Evolutionary conservation across 2,888 invertebrate species (phyloP).

Genomic region (Epistrophella euchroma): DNA sequence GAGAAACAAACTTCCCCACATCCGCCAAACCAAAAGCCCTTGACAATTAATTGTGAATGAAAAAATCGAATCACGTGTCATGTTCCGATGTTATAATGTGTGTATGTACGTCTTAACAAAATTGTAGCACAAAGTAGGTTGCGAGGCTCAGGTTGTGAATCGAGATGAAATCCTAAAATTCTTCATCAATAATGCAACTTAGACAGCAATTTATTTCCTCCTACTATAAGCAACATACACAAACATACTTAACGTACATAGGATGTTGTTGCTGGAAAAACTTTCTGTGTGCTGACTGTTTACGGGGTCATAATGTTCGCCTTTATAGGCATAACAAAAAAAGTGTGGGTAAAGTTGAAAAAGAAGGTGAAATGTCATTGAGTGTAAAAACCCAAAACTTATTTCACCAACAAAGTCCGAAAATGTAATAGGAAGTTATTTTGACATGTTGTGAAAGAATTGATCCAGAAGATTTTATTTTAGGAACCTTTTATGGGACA

Average conservation of each 20-base stretch:
- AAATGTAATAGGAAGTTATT: background rate
- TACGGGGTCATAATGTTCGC: background rate
- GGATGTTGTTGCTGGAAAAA: background rate
- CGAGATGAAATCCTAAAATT: slow-evolving; percentile 33
- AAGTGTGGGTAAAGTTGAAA: background rate
- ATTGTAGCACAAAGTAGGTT: background rate
- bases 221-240: background rate
- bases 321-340: background rate
- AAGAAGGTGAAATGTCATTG: background rate
- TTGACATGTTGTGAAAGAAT: background rate
- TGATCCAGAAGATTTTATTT: slow-evolving; percentile 3
- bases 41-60: slow-evolving; percentile 69
- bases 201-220: slow-evolving; percentile 35
- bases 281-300: slow-evolving; percentile 1
- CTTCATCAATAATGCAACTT: slow-evolving; percentile 50
- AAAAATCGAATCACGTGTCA: slow-evolving; percentile 70
- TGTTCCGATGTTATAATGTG: slow-evolving; percentile 32
- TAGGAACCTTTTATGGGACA: background rate
- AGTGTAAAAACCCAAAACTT: background rate
- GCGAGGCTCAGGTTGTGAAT: slow-evolving; percentile 2
- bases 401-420: background rate
- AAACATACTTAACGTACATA: background rate
- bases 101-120: background rate
- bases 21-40: slow-evolving; percentile 17
- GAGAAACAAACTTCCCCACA: background rate